These are phyloP conservation scores for Girardinus metallicus DNA, from an alignment of 2,797 vertebrate species.

Conservation along the genomic window DNA sequence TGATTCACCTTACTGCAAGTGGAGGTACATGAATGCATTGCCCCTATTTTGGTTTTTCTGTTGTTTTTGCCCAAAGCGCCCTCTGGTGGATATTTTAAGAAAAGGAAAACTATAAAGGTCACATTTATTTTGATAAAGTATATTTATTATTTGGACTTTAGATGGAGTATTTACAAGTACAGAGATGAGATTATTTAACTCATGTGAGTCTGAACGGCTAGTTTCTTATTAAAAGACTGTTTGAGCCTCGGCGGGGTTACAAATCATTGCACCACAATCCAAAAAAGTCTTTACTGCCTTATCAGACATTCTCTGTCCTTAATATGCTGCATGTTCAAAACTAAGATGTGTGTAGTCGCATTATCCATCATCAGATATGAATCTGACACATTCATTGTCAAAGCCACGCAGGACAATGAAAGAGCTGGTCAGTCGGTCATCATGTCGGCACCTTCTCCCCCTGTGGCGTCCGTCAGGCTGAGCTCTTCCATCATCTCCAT, in stretches of 20 bases:
- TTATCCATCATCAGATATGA: conserved; percentile 2
- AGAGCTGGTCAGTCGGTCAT: conserved; percentile 79
- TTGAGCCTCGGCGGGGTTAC: background rate
- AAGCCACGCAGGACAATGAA: background rate
- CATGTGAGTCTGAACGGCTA: background rate
- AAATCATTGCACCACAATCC: conserved; percentile 1
- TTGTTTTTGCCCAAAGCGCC: conserved; percentile 28
- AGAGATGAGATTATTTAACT: background rate
- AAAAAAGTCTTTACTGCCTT: background rate
- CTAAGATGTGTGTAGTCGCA: conserved; percentile 6
- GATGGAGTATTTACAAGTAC: background rate
- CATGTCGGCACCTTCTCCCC: conserved; percentile 92
- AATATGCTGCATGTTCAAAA: conserved; percentile 8
- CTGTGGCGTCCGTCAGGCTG: conserved; percentile 91
- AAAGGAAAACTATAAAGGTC: conserved; percentile 5
- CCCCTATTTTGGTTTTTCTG: background rate
- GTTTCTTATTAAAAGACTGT: conserved; percentile 3
- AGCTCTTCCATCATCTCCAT: conserved; percentile 97
- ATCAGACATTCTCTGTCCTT: conserved; percentile 14
- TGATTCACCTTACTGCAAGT: background rate
- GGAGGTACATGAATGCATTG: background rate
- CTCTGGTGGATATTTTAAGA: conserved; percentile 50
- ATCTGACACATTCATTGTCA: conserved; percentile 12
- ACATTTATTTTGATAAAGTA: conserved; percentile 49
- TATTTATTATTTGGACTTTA: conserved; percentile 5